Base-by-base conservation (phyloP, 1,140 invertebrate genomes). In the Gonatopus flavifemur region DNA sequence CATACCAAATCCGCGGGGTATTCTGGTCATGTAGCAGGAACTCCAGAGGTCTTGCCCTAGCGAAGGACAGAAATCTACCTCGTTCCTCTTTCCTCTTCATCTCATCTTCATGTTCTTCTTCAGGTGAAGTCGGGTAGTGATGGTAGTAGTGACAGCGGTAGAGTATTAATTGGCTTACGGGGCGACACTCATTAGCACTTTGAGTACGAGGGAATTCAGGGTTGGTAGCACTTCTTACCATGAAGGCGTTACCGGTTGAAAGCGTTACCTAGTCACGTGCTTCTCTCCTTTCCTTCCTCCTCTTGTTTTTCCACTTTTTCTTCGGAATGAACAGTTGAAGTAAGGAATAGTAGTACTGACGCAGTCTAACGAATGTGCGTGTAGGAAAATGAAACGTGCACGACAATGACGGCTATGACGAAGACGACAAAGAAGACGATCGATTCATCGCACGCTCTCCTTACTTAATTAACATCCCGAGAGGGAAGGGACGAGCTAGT, bases 81-180 rank as follows among this genome's bases (percentile, higher is more conserved):
- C 32, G 8, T 15, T 33, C 32, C 32, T 33, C 1, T 15, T 12
- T 13, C 9, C 13, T 4, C 38, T 24, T 18, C 22, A 6, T 13
- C 12, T 15, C 30, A 7, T 40, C 22, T 28, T 18, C 21, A 12
- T 20, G 5, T 1, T 46, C 15, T 13, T 22, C 20, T 24, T 16
- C 13, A n/a, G 4, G 16, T 38, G 41, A 39, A 22, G 28, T 30
- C 42, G 37, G 52, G 28, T n/a, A 12, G 25, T 28, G 25, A n/a
- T n/a, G n/a, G n/a, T n/a, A n/a, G n/a, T n/a, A n/a, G n/a, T 12
- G 12, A 28, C 25, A 12, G 25, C 25, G 32, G 13, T 40, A 62
- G 58, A 70, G 71, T 69, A 77, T 78, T 76, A 78, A 78, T 78
- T 78, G 74, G 76, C 74, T 78, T 78, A 77, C 72, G 72, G 72